Percentiles rank a stretch among this genome's conserved stretches.
These are phyloP conservation scores for Masnerella sp. DNA, from an alignment of 2,888 invertebrate species.

Conservation along the genomic window DNA sequence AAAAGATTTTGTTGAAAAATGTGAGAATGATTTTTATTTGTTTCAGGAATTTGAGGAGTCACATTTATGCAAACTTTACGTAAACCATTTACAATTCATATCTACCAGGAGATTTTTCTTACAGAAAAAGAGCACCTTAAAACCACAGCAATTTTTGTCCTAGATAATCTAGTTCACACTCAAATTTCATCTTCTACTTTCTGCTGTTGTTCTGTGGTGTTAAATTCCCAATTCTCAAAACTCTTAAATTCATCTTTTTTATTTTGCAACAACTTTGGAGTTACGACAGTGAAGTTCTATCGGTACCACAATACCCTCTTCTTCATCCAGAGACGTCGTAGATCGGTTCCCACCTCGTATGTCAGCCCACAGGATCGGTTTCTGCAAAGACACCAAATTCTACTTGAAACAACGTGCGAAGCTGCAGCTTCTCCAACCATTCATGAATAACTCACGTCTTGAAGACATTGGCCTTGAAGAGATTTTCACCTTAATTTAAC, in stretches of 20 bases:
- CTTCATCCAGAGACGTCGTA: slow-evolving; percentile 63
- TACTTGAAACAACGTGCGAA: slow-evolving; percentile 58
- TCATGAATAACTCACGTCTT: slow-evolving; percentile 69
- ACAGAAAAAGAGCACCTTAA: no score
- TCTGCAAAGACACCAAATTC: slow-evolving; percentile 71
- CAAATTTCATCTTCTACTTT: neutral
- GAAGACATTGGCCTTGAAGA: slow-evolving; percentile 16
- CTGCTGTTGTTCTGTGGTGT: neutral
- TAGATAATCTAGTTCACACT: no score
- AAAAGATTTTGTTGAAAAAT: no score
- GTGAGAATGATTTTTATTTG: no score
- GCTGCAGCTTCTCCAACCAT: slow-evolving; percentile 61
- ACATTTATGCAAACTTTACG: no score
- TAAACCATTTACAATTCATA: no score
- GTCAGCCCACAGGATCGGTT: slow-evolving; percentile 73
- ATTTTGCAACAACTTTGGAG: slow-evolving; percentile 24
- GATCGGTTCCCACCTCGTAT: slow-evolving; percentile 53
- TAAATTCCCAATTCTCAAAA: no score
- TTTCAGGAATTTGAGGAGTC: no score
- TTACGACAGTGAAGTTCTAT: slow-evolving; percentile 28
- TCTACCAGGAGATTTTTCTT: no score
- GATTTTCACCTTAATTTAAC: slow-evolving; percentile 10
- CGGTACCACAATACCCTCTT: no score
- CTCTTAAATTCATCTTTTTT: neutral
- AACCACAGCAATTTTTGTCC: no score